phyloP scores from a whole-genome alignment of 2,113 vertebrate genomes.

The human (Homo sapiens) region DNA sequence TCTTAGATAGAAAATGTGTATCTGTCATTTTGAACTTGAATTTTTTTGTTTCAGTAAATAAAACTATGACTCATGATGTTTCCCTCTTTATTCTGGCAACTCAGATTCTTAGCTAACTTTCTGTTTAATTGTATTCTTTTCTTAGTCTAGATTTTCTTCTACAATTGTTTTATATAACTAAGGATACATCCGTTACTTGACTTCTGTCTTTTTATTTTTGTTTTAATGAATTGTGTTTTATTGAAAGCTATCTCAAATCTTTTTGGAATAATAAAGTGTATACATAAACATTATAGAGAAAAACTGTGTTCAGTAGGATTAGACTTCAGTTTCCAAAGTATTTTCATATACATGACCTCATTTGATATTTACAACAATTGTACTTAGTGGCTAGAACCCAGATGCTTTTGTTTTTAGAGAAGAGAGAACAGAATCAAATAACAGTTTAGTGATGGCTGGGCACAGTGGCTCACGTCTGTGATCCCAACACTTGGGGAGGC shows the following conservation, averaged over 20 bases:
- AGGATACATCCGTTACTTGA: not conserved
- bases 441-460: not conserved
- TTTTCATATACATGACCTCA: not conserved
- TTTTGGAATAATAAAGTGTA: not conserved
- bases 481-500: no score
- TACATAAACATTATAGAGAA: constrained; percentile 6
- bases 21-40: not conserved
- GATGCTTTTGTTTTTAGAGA: constrained; percentile 39
- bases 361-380: constrained; percentile 48
- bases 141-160: constrained; percentile 18
- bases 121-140: not conserved
- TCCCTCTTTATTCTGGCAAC: not conserved
- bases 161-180: not conserved
- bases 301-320: constrained; percentile 4
- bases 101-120: not conserved
- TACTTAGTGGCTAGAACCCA: constrained; percentile 3
- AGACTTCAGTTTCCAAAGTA: constrained; percentile 41
- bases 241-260: not conserved
- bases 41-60: constrained; percentile 34
- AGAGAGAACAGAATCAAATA: constrained; percentile 24
- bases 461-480: no score
- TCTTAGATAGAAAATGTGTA: not conserved
- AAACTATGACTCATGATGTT: not conserved
- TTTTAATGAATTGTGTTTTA: constrained; percentile 39
- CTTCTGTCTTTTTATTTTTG: not conserved